phyloP scores from a whole-genome alignment of 2,113 vertebrate genomes.

The Callocephalon fimbriatum region DNA sequence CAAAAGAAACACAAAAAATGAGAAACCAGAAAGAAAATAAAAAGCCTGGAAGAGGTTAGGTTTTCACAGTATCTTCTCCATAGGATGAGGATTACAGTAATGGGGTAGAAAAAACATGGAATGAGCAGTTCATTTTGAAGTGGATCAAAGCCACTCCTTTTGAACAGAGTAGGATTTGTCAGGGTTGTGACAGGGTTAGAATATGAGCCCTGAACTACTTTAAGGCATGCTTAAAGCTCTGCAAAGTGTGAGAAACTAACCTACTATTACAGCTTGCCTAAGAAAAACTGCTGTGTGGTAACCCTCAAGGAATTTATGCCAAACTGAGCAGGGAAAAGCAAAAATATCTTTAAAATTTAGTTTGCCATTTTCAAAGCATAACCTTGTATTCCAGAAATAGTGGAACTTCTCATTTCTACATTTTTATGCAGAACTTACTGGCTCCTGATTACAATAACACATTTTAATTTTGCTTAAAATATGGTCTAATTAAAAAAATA shows the following conservation, averaged over 20 bases:
- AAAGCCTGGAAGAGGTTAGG: background rate
- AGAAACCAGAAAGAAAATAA: background rate
- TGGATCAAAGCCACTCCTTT: conserved; percentile 5
- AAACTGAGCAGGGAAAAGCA: background rate
- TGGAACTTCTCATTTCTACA: background rate
- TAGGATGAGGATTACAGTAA: background rate
- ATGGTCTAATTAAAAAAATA: background rate
- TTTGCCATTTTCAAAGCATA: background rate
- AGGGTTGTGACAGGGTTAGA: conserved; percentile 10
- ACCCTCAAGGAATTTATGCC: background rate
- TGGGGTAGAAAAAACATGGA: background rate
- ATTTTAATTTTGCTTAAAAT: background rate
- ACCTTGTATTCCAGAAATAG: background rate
- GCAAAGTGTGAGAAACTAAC: background rate
- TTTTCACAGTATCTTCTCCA: background rate
- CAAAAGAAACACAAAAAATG: background rate
- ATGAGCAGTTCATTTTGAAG: background rate
- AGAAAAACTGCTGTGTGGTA: background rate
- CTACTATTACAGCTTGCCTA: background rate
- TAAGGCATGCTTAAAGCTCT: background rate
- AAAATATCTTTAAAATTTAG: background rate
- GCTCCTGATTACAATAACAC: background rate
- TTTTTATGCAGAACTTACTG: background rate
- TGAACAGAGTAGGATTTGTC: background rate
- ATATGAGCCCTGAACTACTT: background rate